Base-by-base conservation (phyloP, 2,797 vertebrate genomes). In the Amniataba percoides region DNA sequence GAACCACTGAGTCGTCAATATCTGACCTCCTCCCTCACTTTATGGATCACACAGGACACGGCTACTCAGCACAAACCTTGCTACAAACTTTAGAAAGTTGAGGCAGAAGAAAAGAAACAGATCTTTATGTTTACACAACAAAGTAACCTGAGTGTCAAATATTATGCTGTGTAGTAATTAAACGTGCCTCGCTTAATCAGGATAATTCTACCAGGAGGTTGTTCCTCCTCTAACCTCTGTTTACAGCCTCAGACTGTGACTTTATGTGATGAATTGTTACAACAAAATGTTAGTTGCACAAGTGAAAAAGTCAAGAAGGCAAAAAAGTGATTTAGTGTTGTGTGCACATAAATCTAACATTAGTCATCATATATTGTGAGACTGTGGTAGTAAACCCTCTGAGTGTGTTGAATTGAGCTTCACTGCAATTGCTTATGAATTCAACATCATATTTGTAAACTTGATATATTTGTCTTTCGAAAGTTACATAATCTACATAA, bases 11-110 rank as follows among this genome's bases (percentile, higher is more conserved):
- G 58, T 31, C 40, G 59, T 90, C 84, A 77, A 75, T 84, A 88
- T 86, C 78, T 87, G 85, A 42, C 78, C 59, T 68, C 61, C 40
- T 75, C 42, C 63, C 34, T 68, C 10, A 36, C 10, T 74, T 58
- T 43, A 40, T 31, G 27, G 27, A 31, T 80, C 71, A 84, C 85
- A 90, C 83, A 84, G 85, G 85, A 83, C 85, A 62, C 52, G 21
- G 10, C 80, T 64, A 70, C 85, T 80, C 66, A 39, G 27, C 51
- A 61, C 51, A 27, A 36, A 16, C 23, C 7, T 19, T 3, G 1
- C 39, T 52, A 23, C 12, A 52, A 51, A 34, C 10, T 27, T n/a
- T 14, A 14, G n/a, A 2, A n/a, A 18, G 48, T 21, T 36, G 0
- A 13, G 4, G 3, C 25, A 5, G 40, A 21, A 40, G 2, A 8